A percentile compares a stretch with the other conserved stretches of the same genome.
phyloP scores from a whole-genome alignment of 1,140 invertebrate species.

The Dendroctonus ponderosae region DNA sequence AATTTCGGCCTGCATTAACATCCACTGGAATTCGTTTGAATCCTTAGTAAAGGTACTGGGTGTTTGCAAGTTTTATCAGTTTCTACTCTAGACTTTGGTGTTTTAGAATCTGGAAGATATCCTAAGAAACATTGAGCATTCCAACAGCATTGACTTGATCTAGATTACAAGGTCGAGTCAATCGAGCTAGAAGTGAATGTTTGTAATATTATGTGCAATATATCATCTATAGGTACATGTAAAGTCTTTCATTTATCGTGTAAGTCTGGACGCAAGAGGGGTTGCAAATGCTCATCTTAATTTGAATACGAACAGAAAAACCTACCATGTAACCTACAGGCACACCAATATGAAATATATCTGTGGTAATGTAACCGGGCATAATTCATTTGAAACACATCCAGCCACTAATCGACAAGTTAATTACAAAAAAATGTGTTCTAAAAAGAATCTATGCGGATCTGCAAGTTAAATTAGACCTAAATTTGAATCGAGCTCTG shows the following conservation, averaged over 20 bases:
- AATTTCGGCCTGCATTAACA: constrained; percentile 43
- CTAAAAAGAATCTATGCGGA: constrained; percentile 8
- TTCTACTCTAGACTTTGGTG: constrained; percentile 5
- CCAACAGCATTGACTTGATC: constrained; percentile 2
- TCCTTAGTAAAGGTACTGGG: constrained; percentile 35
- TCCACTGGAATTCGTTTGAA: constrained; percentile 41
- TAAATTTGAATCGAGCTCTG: constrained; percentile 10
- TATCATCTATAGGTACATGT: no score
- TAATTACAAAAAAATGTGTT: constrained; percentile 28
- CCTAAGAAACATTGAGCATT: constrained; percentile 34
- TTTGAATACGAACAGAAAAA: no score
- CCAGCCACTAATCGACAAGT: neutral
- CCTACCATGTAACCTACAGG: no score
- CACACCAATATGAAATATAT: no score
- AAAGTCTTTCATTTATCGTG: no score
- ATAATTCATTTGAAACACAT: no score
- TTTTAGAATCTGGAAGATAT: constrained; percentile 39
- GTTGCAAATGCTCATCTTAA: no score
- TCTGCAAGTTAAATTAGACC: constrained; percentile 28
- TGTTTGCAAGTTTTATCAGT: constrained; percentile 1
- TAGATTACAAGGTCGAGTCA: no score
- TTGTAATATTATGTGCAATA: no score
- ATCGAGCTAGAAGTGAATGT: no score
- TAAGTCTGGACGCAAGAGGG: no score
- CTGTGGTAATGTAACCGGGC: no score